Evolutionary conservation across 37 sponge, comb jelly and placozoan species (phyloP).

Genomic region (Cliona cf. orientalis): DNA sequence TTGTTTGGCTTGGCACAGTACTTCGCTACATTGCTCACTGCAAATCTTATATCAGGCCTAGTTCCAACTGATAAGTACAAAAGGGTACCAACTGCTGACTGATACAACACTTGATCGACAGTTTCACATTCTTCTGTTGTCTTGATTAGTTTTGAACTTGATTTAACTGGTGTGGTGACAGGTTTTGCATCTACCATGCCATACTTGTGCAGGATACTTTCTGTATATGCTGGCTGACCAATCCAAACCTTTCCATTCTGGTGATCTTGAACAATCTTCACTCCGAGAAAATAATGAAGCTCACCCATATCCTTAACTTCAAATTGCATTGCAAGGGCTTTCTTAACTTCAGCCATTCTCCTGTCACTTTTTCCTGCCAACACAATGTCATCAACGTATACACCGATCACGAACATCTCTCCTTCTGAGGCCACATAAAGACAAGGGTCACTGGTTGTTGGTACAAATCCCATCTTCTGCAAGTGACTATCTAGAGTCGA

Average conservation of each 20-base stretch:
- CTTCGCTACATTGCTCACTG: constrained; percentile 40
- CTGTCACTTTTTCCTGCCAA: constrained; percentile 39
- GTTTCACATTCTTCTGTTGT: constrained; percentile 5
- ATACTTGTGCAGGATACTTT: constrained; percentile 18
- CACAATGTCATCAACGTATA: constrained; percentile 36
- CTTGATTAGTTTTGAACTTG: constrained; percentile 42
- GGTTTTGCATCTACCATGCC: constrained; percentile 46
- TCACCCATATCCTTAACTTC: constrained; percentile 56
- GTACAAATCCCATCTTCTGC: constrained; percentile 54
- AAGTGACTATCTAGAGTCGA: constrained; percentile 42
- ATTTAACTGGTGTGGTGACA: constrained; percentile 43
- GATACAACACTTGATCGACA: constrained; percentile 27
- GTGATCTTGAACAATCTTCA: constrained; percentile 43
- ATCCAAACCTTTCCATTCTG: constrained; percentile 26
- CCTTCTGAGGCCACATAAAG: constrained; percentile 23
- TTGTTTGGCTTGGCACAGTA: constrained; percentile 26
- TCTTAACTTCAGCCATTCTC: constrained; percentile 29
- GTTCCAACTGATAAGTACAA: constrained; percentile 37
- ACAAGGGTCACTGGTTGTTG: constrained; percentile 64
- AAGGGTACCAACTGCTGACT: constrained; percentile 49
- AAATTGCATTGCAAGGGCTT: constrained; percentile 34
- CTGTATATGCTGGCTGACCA: constrained; percentile 36
- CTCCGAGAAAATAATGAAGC: constrained; percentile 45
- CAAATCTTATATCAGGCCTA: constrained; percentile 45
- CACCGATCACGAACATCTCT: constrained; percentile 18